Percentiles rank a stretch among this genome's conserved stretches.
Evolutionary conservation across 2,797 vertebrate genomes (phyloP).

Genomic region (Threskiornis aethiopicus): DNA sequence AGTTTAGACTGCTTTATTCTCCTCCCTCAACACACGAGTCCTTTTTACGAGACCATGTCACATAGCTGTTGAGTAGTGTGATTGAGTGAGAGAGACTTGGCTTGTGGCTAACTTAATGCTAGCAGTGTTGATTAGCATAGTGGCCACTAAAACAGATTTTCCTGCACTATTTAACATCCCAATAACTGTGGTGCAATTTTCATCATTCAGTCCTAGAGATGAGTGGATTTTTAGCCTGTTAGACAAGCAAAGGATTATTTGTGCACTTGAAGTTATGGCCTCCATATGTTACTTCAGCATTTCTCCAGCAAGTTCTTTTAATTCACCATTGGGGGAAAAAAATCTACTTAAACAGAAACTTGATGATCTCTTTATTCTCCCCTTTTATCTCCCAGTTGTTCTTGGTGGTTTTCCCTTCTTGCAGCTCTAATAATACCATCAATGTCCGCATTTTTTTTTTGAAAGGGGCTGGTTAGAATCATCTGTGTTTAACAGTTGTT

Average conservation of each 20-base stretch:
- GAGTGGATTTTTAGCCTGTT: neutral
- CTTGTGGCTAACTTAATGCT: neutral
- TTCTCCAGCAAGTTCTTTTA: neutral
- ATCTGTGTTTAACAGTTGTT: neutral
- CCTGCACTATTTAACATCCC: neutral
- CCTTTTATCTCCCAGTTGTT: neutral
- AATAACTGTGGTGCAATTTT: neutral
- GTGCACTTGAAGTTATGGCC: neutral
- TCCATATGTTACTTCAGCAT: neutral
- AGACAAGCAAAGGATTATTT: neutral
- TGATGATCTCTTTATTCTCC: neutral
- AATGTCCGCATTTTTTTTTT: neutral
- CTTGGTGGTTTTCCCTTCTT: neutral
- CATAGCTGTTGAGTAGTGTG: neutral
- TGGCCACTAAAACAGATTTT: neutral
- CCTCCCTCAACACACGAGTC: neutral
- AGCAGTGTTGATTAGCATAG: neutral
- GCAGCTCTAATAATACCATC: neutral
- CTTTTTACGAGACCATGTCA: neutral
- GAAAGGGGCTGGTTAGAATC: neutral
- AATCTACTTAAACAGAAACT: neutral
- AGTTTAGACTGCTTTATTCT: neutral
- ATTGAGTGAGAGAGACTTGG: neutral
- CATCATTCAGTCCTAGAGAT: neutral
- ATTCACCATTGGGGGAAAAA: neutral